These are phyloP conservation scores for Spea hammondii DNA, from an alignment of 2,797 vertebrate species.

Conservation along the genomic window DNA sequence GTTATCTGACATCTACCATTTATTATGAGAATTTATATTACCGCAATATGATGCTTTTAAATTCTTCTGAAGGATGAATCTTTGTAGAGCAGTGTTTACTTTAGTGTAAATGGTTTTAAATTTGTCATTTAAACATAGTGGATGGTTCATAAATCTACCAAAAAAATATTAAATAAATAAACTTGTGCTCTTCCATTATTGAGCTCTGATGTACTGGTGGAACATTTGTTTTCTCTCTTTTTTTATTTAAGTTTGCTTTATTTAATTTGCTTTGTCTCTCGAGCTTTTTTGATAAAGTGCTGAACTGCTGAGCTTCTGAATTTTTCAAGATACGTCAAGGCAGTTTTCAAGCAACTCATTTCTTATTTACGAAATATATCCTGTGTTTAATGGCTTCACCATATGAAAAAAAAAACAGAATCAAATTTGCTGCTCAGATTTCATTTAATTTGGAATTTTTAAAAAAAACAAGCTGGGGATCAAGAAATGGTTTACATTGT, in stretches of 20 bases:
- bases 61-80: conserved; percentile 26
- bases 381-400: conserved; percentile 47
- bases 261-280: conserved; percentile 50
- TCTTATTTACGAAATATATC: conserved; percentile 52
- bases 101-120: conserved; percentile 6
- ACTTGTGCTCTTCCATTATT: conserved; percentile 34
- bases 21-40: conserved; percentile 17
- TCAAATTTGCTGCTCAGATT: conserved; percentile 49
- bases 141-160: conserved; percentile 38
- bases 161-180: conserved; percentile 12
- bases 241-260: conserved; percentile 53
- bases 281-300: conserved; percentile 37
- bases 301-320: conserved; percentile 51
- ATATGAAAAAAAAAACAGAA: conserved; percentile 43
- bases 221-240: conserved; percentile 48
- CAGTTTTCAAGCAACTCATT: conserved; percentile 50
- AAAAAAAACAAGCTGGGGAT: conserved; percentile 40
- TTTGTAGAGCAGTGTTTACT: conserved; percentile 14
- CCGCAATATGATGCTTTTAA: conserved; percentile 2
- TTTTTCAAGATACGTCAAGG: conserved; percentile 48
- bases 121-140: conserved; percentile 36
- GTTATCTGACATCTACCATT: conserved; percentile 4
- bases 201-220: conserved; percentile 29
- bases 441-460: conserved; percentile 49
- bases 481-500: conserved; percentile 38